Conservation (phyloP, 1,140 invertebrate species). For the Gyrodactylus bullatarudis region DNA sequence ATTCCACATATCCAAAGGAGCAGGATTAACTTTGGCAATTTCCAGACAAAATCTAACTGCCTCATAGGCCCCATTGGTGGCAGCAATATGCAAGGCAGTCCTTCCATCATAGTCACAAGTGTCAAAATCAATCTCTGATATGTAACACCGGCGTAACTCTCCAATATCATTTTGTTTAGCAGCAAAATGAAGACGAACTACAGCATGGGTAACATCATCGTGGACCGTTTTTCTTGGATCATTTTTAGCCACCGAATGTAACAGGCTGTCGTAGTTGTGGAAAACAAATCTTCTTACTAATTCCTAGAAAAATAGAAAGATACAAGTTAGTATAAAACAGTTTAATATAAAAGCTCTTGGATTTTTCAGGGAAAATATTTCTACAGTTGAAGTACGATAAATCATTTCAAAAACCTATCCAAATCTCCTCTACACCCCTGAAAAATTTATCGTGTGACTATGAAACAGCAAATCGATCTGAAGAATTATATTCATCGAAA, state of each 20-base stretch:
- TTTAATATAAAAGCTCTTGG: too few species aligned
- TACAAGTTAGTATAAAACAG: too few species aligned
- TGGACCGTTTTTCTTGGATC: background rate
- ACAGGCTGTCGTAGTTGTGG: background rate
- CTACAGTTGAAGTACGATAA: too few species aligned
- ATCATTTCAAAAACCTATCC: too few species aligned
- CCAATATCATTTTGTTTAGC: background rate
- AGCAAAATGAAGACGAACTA: background rate
- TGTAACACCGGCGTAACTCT: background rate
- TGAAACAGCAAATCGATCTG: too few species aligned
- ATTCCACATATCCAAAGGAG: background rate
- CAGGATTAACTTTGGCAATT: background rate
- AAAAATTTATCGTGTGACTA: too few species aligned
- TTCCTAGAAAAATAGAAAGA: too few species aligned
- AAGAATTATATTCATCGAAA: too few species aligned
- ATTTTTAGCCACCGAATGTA: background rate
- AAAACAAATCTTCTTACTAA: background rate
- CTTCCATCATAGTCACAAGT: background rate
- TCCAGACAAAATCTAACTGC: background rate
- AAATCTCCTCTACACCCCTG: too few species aligned
- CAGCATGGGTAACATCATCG: background rate
- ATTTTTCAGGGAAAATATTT: too few species aligned
- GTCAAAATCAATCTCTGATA: background rate
- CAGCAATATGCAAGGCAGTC: background rate
- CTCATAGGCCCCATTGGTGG: background rate